Evolutionary conservation across 2,888 invertebrate species (phyloP), one percentile per base, ranked within the genome.

Genomic region (Caenorhabditis sp.): DNA sequence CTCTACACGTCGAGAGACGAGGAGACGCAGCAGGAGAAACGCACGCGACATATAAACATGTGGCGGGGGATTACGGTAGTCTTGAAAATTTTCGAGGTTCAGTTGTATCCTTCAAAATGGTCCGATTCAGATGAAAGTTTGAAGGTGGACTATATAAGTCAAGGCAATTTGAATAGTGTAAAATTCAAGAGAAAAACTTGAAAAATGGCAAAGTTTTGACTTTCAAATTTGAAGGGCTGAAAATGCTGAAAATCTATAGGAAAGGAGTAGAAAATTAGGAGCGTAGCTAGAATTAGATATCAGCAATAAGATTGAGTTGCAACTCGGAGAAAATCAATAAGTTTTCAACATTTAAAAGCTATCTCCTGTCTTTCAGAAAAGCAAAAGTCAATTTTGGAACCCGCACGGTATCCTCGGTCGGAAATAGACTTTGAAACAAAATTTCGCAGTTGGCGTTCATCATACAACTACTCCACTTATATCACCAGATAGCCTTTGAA

Each of bases 21-120:
- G 8, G 70, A 77, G 77, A 70, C 77, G 77, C 77, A 77, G 77
- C 26, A 49, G 10, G 77, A 22, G 59, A 77, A 70, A 77, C 44
- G 12, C 35, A 41, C 22, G 51, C 12, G 22, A 41, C 6, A 44
- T n/a, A n/a, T n/a, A n/a, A 22, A 31, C 6, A 22, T 26, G 2
- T 77, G 56, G 63, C 24, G 64, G 14, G 54, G 47, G 66, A 63
- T 54, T 77, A 77, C 77, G 77, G 77, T 77, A 77, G 69, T 47
- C 51, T 66, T 58, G 44, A 47, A 47, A n/a, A 19, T 47, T 12
- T 1, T 12, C 10, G 31, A 44, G 70, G 51, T 63, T 54, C 44
- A 63, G 59, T 70, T 70, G 54, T 77, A 77, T 51, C 41, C 41
- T 61, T 70, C 24, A 10, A 14, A 54, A 28, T 54, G 2, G 54